These are phyloP conservation scores for Pecten maximus DNA, from an alignment of 2,888 invertebrate genomes.

Conservation along the genomic window DNA sequence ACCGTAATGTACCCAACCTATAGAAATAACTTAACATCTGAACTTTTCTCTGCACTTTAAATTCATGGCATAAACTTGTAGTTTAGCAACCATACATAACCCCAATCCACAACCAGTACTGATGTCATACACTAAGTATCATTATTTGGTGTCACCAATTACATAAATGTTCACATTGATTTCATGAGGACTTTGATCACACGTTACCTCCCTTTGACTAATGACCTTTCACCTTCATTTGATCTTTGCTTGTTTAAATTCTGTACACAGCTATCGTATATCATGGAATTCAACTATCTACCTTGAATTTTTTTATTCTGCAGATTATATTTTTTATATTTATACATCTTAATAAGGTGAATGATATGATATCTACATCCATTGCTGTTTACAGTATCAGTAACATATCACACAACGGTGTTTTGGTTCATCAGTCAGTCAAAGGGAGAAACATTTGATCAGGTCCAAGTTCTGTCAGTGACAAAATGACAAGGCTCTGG, in stretches of 20 bases:
- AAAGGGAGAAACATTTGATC: neutral
- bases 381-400: neutral
- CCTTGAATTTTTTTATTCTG: too few relatives aligned
- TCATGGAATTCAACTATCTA: too few relatives aligned
- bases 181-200: neutral
- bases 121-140: neutral
- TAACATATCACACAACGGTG: neutral
- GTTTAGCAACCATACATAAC: neutral
- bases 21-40: too few relatives aligned
- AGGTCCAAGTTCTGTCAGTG: neutral
- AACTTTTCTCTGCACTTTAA: too few relatives aligned
- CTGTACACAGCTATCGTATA: conserved; percentile 27
- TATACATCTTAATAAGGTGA: too few relatives aligned
- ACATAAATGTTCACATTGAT: neutral
- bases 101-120: neutral
- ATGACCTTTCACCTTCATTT: conserved; percentile 22
- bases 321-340: neutral
- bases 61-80: neutral
- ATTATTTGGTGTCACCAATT: neutral
- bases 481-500: conserved; percentile 27
- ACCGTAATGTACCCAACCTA: too few relatives aligned
- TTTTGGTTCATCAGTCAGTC: neutral
- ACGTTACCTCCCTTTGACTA: conserved; percentile 1
- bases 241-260: neutral
- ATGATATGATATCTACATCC: neutral